A percentile compares a stretch with the other conserved stretches of the same genome.
phyloP scores from a whole-genome alignment of 2,888 invertebrate species.

The Apamea anceps region DNA sequence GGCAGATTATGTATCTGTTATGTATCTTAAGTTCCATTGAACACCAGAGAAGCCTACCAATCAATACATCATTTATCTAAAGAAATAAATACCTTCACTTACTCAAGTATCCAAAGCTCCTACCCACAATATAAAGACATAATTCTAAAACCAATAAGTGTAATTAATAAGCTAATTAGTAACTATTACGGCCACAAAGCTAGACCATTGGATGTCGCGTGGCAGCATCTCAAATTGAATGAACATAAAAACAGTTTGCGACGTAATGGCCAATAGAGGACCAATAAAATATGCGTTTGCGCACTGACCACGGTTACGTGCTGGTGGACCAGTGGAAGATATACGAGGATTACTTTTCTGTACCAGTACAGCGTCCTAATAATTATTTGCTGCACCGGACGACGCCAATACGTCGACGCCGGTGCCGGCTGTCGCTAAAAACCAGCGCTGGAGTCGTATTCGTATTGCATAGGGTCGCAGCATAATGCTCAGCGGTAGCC shows the following conservation, averaged over 20 bases:
- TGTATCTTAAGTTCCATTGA: not conserved
- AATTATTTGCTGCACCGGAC: too few species aligned
- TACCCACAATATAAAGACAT: constrained; percentile 36
- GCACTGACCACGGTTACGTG: constrained; percentile 67
- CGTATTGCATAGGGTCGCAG: too few species aligned
- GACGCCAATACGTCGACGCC: too few species aligned
- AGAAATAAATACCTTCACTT: not conserved
- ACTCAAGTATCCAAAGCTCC: not conserved
- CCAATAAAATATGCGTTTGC: constrained; percentile 81
- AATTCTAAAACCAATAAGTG: constrained; percentile 27
- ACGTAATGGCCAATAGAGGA: constrained; percentile 76
- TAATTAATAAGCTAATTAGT: constrained; percentile 61
- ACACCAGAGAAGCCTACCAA: not conserved
- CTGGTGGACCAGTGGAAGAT: constrained; percentile 53
- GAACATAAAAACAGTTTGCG: constrained; percentile 77
- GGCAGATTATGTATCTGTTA: too few species aligned
- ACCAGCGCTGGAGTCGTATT: too few species aligned
- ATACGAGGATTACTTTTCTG: constrained; percentile 3
- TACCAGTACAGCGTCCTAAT: too few species aligned
- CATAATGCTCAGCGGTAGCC: too few species aligned
- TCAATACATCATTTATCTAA: not conserved
- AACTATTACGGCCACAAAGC: constrained; percentile 57
- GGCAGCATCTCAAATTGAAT: constrained; percentile 66
- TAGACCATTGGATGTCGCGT: constrained; percentile 65
- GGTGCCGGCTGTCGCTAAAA: too few species aligned